phyloP scores from a whole-genome alignment of 2,888 invertebrate genomes.

The Stenchaetothrips biformis region DNA sequence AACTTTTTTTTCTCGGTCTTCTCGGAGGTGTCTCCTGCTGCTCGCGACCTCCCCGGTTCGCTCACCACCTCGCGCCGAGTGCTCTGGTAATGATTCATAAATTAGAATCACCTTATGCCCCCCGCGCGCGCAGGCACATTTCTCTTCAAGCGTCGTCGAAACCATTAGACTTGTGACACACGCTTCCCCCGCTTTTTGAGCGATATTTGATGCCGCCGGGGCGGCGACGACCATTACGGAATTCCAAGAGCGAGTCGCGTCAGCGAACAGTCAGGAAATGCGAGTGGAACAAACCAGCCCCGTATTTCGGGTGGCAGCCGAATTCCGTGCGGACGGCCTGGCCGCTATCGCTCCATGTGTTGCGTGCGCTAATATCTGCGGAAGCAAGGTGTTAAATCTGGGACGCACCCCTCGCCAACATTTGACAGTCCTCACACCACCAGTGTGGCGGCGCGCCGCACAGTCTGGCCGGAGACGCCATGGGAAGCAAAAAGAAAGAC shows the following conservation, averaged over 20 bases:
- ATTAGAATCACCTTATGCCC: neutral
- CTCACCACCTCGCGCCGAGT: neutral
- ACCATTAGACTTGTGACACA: slow-evolving; percentile 9
- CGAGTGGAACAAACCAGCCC: too few relatives aligned
- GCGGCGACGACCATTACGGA: neutral
- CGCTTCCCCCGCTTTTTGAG: neutral
- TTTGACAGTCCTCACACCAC: too few relatives aligned
- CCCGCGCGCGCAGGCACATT: neutral
- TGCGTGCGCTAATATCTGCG: too few relatives aligned
- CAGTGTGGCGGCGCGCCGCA: neutral
- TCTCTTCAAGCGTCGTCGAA: slow-evolving; percentile 7
- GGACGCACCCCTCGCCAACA: neutral
- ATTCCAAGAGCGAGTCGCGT: neutral
- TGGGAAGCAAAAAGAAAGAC: neutral
- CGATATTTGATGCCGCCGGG: neutral
- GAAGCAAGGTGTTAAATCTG: too few relatives aligned
- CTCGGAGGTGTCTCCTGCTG: too few relatives aligned
- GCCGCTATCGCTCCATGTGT: too few relatives aligned
- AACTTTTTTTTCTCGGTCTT: too few relatives aligned
- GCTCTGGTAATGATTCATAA: slow-evolving; percentile 9
- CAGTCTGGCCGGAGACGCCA: neutral
- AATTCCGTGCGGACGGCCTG: too few relatives aligned
- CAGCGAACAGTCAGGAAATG: too few relatives aligned
- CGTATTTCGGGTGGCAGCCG: too few relatives aligned
- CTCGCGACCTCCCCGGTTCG: too few relatives aligned